Evolutionary conservation across 2,797 vertebrate species (phyloP), one percentile per base, ranked within the genome.

Genomic region (Heliangelus exortis): DNA sequence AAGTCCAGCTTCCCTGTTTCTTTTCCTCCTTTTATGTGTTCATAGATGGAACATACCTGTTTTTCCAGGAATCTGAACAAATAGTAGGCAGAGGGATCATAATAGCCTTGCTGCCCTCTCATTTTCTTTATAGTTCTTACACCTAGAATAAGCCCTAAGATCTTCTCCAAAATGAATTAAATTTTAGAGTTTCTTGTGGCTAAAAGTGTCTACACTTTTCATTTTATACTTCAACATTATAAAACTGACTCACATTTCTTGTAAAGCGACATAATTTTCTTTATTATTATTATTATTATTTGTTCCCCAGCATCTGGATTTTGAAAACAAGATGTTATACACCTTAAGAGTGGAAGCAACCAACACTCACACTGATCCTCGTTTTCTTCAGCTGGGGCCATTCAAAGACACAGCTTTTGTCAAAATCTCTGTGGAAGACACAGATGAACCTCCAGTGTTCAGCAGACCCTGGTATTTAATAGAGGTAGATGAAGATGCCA

Each of bases 401-500:
- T 99, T 99, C 97, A 99, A 98, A 94, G 99, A 99, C 97, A 98
- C 98, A 0, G 98, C 99, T 68, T 97, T 98, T 9, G 98, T 99
- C 87, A 99, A 98, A 97, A 98, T 99, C 57, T 98, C 98, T 13
- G 98, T 99, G 28, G 98, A 99, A 97, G 99, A 99, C 21, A 89
- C 98, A 92, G 99, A 99, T 5, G 99, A 99, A 94, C 98, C 99
- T 3, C 99, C 99, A 1, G 91, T 99, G 43, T 99, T 99, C 97
- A 98, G 95, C 84, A 98, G 98, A 90, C 96, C 97, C 47, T 98
- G 98, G 82, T 99, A 99, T 97, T 97, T 99, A 97, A 98, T 99
- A 88, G 99, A 99, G 84, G 99, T 99, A 79, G 99, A 99, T 39
- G 99, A 99, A 97, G 99, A 99, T 90, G 98, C 98, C 10, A 98